A percentile compares a stretch with the other conserved stretches of the same genome.
phyloP scores from a whole-genome alignment of 2,797 vertebrate species.

The Bradypodion pumilum region DNA sequence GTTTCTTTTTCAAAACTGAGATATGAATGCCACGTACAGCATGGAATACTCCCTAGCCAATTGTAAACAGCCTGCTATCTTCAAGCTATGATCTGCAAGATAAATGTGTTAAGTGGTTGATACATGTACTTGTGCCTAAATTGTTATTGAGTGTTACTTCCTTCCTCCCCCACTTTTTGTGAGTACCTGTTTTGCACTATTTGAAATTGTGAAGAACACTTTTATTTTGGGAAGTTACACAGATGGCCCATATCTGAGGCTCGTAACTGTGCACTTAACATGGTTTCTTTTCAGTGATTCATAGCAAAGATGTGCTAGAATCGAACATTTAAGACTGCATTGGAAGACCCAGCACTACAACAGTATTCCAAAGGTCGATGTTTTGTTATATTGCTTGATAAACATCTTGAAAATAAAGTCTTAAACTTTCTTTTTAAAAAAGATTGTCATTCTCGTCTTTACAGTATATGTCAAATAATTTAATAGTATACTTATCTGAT shows the following conservation, averaged over 20 bases:
- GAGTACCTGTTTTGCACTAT: constrained; percentile 25
- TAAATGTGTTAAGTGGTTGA: not conserved
- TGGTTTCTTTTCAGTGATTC: constrained; percentile 46
- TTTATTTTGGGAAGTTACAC: not conserved
- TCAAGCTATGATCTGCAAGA: constrained; percentile 34
- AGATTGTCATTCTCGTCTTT: constrained; percentile 57
- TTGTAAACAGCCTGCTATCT: constrained; percentile 51
- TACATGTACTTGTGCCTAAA: constrained; percentile 39
- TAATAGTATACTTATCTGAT: constrained; percentile 1
- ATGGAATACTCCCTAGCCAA: not conserved
- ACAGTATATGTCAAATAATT: constrained; percentile 71
- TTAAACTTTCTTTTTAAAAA: constrained; percentile 74
- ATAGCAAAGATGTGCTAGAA: constrained; percentile 48
- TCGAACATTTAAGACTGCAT: constrained; percentile 43
- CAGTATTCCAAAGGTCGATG: constrained; percentile 72
- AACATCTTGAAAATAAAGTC: constrained; percentile 77
- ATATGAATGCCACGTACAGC: constrained; percentile 24
- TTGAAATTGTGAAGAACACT: constrained; percentile 49
- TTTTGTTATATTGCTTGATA: constrained; percentile 73
- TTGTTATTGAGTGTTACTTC: constrained; percentile 31
- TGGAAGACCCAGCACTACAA: constrained; percentile 38
- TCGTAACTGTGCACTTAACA: constrained; percentile 49
- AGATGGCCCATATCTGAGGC: constrained; percentile 33
- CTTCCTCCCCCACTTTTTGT: not conserved
- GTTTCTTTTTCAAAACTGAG: not conserved